Conservation (phyloP, 1,140 invertebrate genomes). For the Drosophila ambigua region DNA sequence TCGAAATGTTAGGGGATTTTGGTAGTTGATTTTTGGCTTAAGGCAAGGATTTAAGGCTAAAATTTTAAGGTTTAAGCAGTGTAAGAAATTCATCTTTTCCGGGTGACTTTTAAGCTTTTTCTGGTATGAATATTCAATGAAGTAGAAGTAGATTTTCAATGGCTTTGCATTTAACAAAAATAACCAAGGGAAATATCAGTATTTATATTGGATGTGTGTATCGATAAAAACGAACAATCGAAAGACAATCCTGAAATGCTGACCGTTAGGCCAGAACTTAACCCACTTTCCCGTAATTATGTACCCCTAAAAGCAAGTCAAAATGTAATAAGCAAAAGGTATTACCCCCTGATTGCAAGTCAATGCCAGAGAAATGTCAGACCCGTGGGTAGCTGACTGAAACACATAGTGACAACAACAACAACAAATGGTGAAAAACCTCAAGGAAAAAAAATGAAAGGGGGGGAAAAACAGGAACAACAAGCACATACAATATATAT, state of each 20-base stretch:
- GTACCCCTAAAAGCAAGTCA: background rate
- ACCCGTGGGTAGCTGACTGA: constrained; percentile 1
- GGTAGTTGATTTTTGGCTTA: background rate
- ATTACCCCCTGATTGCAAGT: constrained; percentile 13
- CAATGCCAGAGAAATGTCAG: constrained; percentile 11
- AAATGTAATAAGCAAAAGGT: background rate
- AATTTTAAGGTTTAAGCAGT: too few species aligned
- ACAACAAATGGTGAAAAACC: constrained; percentile 5
- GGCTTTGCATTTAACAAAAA: too few species aligned
- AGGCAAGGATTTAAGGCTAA: too few species aligned
- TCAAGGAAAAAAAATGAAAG: constrained; percentile 31
- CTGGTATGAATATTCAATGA: too few species aligned
- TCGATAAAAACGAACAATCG: too few species aligned
- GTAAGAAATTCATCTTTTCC: too few species aligned
- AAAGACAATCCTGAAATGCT: too few species aligned
- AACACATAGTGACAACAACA: constrained; percentile 3
- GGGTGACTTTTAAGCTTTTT: too few species aligned
- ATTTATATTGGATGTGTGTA: too few species aligned
- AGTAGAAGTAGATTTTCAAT: too few species aligned
- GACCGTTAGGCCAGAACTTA: background rate
- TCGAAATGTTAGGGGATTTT: constrained; percentile 2
- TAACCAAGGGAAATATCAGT: too few species aligned
- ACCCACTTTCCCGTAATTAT: background rate
- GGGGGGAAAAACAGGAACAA: constrained; percentile 22
- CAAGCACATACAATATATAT: constrained; percentile 13